Percentiles rank a stretch among this genome's conserved stretches.
Conservation (phyloP, 2,797 vertebrate genomes). For the Distichodus sexfasciatus region DNA sequence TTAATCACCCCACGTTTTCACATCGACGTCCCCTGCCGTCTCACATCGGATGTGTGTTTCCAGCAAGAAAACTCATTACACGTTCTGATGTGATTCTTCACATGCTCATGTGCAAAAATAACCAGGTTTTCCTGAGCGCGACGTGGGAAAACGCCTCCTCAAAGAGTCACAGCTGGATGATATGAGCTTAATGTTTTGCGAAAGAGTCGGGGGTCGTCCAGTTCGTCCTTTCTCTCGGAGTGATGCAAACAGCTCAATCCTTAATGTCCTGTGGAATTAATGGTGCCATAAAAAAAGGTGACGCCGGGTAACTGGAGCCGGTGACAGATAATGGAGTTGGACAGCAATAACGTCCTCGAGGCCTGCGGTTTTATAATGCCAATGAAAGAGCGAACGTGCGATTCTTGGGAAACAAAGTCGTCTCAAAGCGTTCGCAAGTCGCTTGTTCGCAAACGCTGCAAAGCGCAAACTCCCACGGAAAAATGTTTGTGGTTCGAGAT, state of each 20-base stretch:
- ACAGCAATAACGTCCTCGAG: constrained; percentile 34
- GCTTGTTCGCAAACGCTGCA: constrained; percentile 16
- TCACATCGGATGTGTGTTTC: neutral
- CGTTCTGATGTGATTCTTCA: neutral
- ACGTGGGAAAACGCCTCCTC: neutral
- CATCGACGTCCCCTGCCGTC: neutral
- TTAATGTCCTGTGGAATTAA: constrained; percentile 32
- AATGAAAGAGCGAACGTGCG: constrained; percentile 15
- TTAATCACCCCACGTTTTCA: neutral
- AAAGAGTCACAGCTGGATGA: neutral
- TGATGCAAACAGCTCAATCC: constrained; percentile 37
- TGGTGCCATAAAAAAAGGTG: constrained; percentile 29
- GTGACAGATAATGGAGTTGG: constrained; percentile 30
- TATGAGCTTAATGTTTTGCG: constrained; percentile 11
- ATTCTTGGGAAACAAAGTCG: constrained; percentile 20
- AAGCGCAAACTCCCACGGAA: constrained; percentile 3
- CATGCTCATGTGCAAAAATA: constrained; percentile 8
- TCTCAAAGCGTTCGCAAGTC: neutral
- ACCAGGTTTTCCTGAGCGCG: neutral
- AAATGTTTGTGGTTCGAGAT: constrained; percentile 1
- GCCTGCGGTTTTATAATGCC: constrained; percentile 22
- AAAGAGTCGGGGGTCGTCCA: neutral
- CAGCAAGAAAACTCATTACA: constrained; percentile 11
- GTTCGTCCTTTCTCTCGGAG: constrained; percentile 7
- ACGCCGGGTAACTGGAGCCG: constrained; percentile 25